Evolutionary conservation across 2,797 vertebrate species (phyloP), one percentile per base, ranked within the genome.

Genomic region (Aplochiton taeniatus): DNA sequence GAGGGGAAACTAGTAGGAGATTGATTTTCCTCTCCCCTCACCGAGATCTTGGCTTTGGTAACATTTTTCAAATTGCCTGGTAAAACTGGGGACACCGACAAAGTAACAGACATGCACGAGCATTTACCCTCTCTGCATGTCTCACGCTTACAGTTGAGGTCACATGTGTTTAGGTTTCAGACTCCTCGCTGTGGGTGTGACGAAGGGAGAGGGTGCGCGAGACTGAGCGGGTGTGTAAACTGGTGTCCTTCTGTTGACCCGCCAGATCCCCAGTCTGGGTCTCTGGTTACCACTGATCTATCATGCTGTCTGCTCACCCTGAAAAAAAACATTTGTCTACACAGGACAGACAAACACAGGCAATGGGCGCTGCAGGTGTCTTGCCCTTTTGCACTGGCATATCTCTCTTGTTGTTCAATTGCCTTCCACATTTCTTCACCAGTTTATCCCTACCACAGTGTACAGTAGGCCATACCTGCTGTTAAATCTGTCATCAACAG

Each of bases 181-280:
- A 54, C 48, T 51, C 63, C 59, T 61, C 69, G 50, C 41, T n/a
- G 17, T 51, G 11, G 16, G 55, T 17, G 61, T 73, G 67, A 73
- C 59, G 48, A 63, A 8, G 44, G 4, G 42, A n/a, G 58, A 17
- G 45, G 80, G 85, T 81, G 81, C 73, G 82, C 81, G 83, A 76
- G 80, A 11, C 8, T 72, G 82, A 77, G 74, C 51, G 77, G 82
- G 80, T 78, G 76, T 54, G 78, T 84, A 78, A 83, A 85, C 83
- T 74, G 73, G 71, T 87, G 87, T 89, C 87, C 87, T 88, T 88
- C 78, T 73, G 73, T 70, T 83, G 83, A 89, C 88, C 87, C 87
- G 85, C 79, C 69, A 66, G 81, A 81, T 79, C 79, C 82, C 61
- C 61, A 72, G 78, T 72, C 79, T 82, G 70, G 80, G 81, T 85